A percentile compares a stretch with the other conserved stretches of the same genome.
Evolutionary conservation across 35 echinoderm and acorn worm genomes (phyloP).

Genomic region (Amphiura filiformis): DNA sequence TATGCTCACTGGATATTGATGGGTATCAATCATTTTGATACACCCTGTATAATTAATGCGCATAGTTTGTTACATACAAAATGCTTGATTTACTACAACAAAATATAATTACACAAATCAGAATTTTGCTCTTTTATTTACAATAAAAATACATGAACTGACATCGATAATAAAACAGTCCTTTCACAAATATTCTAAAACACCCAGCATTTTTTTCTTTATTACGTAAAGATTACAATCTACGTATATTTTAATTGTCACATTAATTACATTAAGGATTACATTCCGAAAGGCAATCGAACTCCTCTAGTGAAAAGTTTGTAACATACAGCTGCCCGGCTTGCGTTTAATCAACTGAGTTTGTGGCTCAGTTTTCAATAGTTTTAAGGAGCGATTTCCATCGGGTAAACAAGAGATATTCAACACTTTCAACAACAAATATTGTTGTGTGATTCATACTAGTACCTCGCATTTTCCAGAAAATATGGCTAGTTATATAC

Average conservation of each 20-base stretch:
- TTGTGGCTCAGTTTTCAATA: neutral
- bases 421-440: neutral
- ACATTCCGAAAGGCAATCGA: neutral
- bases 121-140: too few species aligned
- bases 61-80: neutral
- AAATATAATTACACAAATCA: neutral
- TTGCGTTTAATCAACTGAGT: neutral
- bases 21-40: too few species aligned
- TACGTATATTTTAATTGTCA: too few species aligned
- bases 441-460: neutral
- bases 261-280: neutral
- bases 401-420: neutral
- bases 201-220: neutral
- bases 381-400: neutral
- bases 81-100: neutral
- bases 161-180: too few species aligned
- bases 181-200: neutral
- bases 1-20: too few species aligned
- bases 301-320: neutral
- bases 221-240: neutral
- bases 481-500: neutral
- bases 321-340: conserved; percentile 9
- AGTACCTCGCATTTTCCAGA: neutral
- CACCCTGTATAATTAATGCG: too few species aligned
- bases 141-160: too few species aligned